Percentiles rank a stretch among this genome's conserved stretches.
These are phyloP conservation scores for Panzeria rudis DNA, from an alignment of 2,888 invertebrate species.

Conservation along the genomic window DNA sequence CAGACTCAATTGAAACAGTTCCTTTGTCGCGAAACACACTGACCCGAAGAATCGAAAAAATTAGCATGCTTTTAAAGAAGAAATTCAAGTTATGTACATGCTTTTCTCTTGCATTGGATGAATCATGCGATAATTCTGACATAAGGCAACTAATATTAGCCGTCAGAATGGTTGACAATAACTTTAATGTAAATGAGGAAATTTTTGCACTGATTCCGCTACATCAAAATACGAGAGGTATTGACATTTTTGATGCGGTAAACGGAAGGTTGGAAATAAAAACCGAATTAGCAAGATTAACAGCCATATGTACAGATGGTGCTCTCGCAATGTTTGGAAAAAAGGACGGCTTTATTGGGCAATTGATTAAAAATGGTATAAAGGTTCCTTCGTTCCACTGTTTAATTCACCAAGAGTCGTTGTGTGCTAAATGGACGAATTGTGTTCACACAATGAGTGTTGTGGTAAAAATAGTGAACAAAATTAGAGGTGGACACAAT, in stretches of 20 bases:
- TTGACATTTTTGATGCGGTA: slow-evolving; percentile 44
- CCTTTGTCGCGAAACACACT: neutral
- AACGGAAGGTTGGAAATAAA: no score
- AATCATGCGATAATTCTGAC: no score
- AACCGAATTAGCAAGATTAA: no score
- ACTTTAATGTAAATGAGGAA: slow-evolving; percentile 31
- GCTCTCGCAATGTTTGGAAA: no score
- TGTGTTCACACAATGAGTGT: slow-evolving; percentile 46
- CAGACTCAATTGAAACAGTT: slow-evolving; percentile 8
- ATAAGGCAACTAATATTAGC: no score
- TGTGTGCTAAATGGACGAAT: slow-evolving; percentile 55
- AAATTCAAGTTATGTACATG: slow-evolving; percentile 37
- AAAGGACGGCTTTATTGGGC: no score
- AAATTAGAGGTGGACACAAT: slow-evolving; percentile 54
- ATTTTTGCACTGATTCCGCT: slow-evolving; percentile 49
- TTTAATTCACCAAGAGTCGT: slow-evolving; percentile 55
- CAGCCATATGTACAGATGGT: no score
- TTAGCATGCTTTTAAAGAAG: slow-evolving; percentile 32
- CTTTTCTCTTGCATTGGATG: slow-evolving; percentile 55
- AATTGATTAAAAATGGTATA: slow-evolving; percentile 40
- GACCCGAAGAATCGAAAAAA: neutral
- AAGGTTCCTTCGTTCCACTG: slow-evolving; percentile 45
- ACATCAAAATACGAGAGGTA: slow-evolving; percentile 19
- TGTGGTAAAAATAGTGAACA: slow-evolving; percentile 57
- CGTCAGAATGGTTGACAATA: no score